These are phyloP conservation scores for Siniperca knerii DNA, from an alignment of 2,113 vertebrate genomes.

Conservation along the genomic window DNA sequence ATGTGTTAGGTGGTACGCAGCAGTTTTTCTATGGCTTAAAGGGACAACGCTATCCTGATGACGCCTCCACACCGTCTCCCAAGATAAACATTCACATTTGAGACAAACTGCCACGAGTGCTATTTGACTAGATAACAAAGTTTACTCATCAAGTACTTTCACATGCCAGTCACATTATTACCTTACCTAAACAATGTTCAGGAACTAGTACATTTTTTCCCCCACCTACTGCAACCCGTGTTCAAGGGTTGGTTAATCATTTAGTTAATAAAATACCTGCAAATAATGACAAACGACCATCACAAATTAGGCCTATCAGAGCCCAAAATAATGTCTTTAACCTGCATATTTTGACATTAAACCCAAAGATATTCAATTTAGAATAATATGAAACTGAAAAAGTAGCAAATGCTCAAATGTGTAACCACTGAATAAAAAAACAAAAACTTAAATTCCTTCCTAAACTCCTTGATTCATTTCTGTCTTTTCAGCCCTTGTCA, in stretches of 20 bases:
- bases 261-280: background rate
- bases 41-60: background rate
- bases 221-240: background rate
- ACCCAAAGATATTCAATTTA: background rate
- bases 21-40: conserved; percentile 22
- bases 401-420: background rate
- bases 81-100: conserved; percentile 45
- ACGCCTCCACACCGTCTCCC: conserved; percentile 35
- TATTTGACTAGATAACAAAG: conserved; percentile 46
- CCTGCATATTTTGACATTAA: background rate
- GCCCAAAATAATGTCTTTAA: background rate
- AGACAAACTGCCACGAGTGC: conserved; percentile 25
- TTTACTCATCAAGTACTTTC: conserved; percentile 34
- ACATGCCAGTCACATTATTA: background rate
- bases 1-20: conserved; percentile 3
- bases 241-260: background rate
- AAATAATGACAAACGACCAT: background rate
- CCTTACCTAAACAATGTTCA: conserved; percentile 23
- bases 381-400: background rate
- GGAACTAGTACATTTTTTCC: background rate
- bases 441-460: background rate
- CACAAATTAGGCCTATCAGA: background rate
- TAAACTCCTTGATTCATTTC: background rate
- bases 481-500: background rate
- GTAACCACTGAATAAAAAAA: background rate